phyloP scores from a whole-genome alignment of 2,797 vertebrate genomes.

The Columba guinea region DNA sequence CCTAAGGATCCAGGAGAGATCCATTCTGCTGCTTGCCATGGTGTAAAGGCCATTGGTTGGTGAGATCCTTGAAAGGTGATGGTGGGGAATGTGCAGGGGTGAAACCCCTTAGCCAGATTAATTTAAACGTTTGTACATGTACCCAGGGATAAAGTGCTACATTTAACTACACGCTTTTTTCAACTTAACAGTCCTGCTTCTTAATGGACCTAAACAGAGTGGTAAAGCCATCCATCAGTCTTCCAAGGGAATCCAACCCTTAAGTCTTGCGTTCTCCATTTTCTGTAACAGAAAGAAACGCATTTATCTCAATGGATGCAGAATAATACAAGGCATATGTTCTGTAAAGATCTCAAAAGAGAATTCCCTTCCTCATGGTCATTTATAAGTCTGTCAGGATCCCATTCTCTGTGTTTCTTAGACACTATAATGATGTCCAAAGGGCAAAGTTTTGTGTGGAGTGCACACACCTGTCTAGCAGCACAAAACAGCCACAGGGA shows the following conservation, averaged over 20 bases:
- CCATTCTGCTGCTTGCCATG: not conserved
- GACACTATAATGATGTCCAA: conserved; percentile 51
- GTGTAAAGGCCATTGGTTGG: not conserved
- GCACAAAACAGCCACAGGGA: conserved; percentile 43
- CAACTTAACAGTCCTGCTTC: conserved; percentile 15
- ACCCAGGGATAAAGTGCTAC: not conserved
- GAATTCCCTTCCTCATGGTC: not conserved
- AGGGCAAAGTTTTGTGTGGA: conserved; percentile 50
- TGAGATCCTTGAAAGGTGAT: not conserved
- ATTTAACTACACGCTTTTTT: not conserved
- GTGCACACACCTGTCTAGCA: conserved; percentile 60
- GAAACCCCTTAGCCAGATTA: not conserved
- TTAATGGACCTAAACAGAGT: not conserved
- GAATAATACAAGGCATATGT: not conserved
- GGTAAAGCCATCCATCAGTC: conserved; percentile 10
- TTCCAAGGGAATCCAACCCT: not conserved
- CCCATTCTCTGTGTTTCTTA: conserved; percentile 19
- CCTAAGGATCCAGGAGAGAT: not conserved
- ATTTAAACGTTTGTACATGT: not conserved
- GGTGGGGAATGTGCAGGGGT: not conserved
- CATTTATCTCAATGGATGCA: not conserved
- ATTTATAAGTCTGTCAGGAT: conserved; percentile 58
- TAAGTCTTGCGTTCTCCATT: not conserved
- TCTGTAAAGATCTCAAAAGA: conserved; percentile 1
- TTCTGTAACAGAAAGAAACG: not conserved